Evolutionary conservation across 92 coral and sea anemone genomes (phyloP).

Genomic region (Phenganax subtilis): DNA sequence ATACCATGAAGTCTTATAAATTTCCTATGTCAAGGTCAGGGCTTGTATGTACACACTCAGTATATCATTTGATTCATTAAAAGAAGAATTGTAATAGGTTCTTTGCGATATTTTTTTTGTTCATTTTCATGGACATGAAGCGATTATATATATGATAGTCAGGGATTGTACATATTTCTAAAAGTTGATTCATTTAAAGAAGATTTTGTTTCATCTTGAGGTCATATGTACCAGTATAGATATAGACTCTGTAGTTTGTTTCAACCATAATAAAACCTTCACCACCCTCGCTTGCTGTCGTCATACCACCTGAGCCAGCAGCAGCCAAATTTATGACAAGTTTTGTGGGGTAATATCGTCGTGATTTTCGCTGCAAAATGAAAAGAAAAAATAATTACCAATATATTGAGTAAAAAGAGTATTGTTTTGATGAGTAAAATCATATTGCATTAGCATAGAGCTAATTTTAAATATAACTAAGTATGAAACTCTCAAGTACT

Average conservation of each 20-base stretch:
- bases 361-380: constrained; percentile 69
- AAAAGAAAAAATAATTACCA: not conserved
- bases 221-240: constrained; percentile 68
- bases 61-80: no score
- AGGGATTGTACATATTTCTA: no score
- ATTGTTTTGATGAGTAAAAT: not conserved
- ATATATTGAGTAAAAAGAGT: not conserved
- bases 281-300: constrained; percentile 44
- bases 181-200: no score
- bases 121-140: no score
- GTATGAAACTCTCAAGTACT: not conserved
- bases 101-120: no score
- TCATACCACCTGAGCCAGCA: constrained; percentile 70
- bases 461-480: not conserved
- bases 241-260: constrained; percentile 88
- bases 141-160: no score
- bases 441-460: not conserved
- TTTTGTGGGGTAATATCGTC: constrained; percentile 90
- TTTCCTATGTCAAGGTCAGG: no score
- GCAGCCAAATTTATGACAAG: constrained; percentile 78
- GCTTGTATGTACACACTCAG: no score
- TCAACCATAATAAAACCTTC: constrained; percentile 83
- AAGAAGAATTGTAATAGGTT: not conserved
- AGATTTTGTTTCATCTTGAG: no score
- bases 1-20: not conserved